A percentile compares a stretch with the other conserved stretches of the same genome.
These are phyloP conservation scores for Dasypolia templi DNA, from an alignment of 2,888 invertebrate genomes.

Conservation along the genomic window DNA sequence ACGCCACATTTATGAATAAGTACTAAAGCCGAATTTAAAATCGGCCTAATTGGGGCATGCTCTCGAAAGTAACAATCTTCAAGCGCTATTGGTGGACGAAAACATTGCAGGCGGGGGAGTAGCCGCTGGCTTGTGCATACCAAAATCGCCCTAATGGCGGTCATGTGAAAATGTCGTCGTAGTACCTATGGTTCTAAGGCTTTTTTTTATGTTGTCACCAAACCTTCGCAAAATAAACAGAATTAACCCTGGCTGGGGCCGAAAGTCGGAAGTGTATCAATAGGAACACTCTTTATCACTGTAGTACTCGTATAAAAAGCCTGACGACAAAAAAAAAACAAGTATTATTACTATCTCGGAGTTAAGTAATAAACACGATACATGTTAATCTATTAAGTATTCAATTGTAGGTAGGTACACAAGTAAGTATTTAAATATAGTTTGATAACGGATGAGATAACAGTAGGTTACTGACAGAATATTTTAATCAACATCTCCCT, in stretches of 20 bases:
- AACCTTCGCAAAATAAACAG: neutral
- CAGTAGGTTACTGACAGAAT: constrained; percentile 12
- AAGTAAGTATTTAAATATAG: too few relatives aligned
- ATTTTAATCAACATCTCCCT: constrained; percentile 19
- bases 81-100: too few relatives aligned
- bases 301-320: too few relatives aligned
- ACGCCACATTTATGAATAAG: neutral
- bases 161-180: too few relatives aligned
- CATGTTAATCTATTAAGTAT: constrained; percentile 1
- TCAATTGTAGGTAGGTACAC: neutral
- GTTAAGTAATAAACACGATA: constrained; percentile 10
- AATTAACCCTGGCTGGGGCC: neutral
- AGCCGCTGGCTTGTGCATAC: too few relatives aligned
- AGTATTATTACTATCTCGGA: neutral
- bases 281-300: neutral
- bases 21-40: too few relatives aligned
- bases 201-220: too few relatives aligned
- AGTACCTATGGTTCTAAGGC: too few relatives aligned
- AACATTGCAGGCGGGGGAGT: too few relatives aligned
- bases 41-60: too few relatives aligned
- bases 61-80: too few relatives aligned
- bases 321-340: neutral
- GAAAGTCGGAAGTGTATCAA: neutral
- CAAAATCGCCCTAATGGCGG: too few relatives aligned
- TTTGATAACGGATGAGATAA: constrained; percentile 12